phyloP scores from a whole-genome alignment of 2,888 invertebrate genomes.

The Proisotoma minuta region DNA sequence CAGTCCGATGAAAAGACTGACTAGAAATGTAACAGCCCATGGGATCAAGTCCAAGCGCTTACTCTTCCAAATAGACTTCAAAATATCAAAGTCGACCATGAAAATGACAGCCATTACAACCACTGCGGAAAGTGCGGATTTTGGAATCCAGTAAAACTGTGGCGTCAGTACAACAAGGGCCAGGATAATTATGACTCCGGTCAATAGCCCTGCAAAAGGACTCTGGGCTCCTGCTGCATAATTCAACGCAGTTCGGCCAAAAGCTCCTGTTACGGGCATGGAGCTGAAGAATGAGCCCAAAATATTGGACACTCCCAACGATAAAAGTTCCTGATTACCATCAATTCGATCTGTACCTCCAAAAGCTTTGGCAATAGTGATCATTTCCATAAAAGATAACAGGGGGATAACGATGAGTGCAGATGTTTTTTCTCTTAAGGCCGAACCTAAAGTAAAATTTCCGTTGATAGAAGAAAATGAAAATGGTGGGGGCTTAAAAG shows the following conservation, averaged over 20 bases:
- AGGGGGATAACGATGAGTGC: constrained; percentile 81
- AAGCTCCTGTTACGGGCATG: constrained; percentile 52
- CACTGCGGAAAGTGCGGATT: constrained; percentile 76
- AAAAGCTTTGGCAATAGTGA: constrained; percentile 91
- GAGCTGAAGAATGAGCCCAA: constrained; percentile 52
- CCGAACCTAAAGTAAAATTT: constrained; percentile 60
- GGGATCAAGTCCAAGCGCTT: constrained; percentile 73
- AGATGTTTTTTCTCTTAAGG: constrained; percentile 72
- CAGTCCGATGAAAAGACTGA: constrained; percentile 73
- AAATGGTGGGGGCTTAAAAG: constrained; percentile 63
- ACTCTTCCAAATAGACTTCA: constrained; percentile 69
- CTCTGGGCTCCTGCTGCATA: constrained; percentile 53
- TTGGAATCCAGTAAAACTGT: constrained; percentile 80
- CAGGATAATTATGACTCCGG: constrained; percentile 72
- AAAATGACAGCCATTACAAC: constrained; percentile 77
- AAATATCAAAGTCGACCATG: constrained; percentile 59
- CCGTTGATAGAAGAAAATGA: constrained; percentile 37
- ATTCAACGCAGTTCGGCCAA: constrained; percentile 54
- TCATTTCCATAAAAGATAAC: constrained; percentile 77
- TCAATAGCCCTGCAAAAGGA: constrained; percentile 64
- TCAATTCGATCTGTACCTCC: constrained; percentile 50
- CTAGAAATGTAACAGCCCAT: constrained; percentile 74
- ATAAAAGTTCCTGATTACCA: constrained; percentile 52
- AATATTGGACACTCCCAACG: constrained; percentile 52
- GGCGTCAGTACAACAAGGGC: constrained; percentile 79